Base-by-base conservation (phyloP, 2,797 vertebrate species). In the Platalea minor region DNA sequence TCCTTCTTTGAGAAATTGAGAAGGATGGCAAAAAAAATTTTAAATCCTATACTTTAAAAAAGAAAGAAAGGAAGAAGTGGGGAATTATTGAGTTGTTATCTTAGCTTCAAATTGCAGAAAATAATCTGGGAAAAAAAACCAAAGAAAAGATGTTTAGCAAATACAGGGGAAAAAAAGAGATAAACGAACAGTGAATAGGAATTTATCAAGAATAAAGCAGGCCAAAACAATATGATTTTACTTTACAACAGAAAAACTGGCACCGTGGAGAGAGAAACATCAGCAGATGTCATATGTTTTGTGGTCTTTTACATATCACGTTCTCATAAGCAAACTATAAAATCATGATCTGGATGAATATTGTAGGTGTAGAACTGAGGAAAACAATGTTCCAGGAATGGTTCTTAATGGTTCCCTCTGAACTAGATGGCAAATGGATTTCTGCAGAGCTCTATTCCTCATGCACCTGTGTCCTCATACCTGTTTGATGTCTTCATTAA, bases 231-330 rank as follows among this genome's bases (percentile, higher is more conserved):
- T 18, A 41, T 15, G 8, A 65, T 85, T 91, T 80, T 75, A 69
- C 53, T 61, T 85, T 57, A 57, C n/a, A 70, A 46, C 10, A 57
- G 37, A 68, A 81, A 85, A 89, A n/a, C 33, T 73, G 28, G 26
- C 10, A 53, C 48, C 29, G 4, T 51, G 11, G 48, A 61, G n/a
- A 67, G 18, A 65, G 4, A 56, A 75, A 76, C 61, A 45, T 46
- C 16, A 70, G 21, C 8, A 87, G 33, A 43, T 54, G 26, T n/a
- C 13, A n/a, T 39, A 28, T 41, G 29, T 54, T 41, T 76, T 70
- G 19, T 26, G 60, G 3, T 0, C 2, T 10, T 60, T 63, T 59
- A 73, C 1, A 2, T 48, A n/a, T 43, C 76, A 48, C 1, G 7
- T 74, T 64, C 33, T 54, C 31, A 60, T 35, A 54, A 48, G 11